These are phyloP conservation scores for Lepus europaeus DNA, from an alignment of 2,113 vertebrate genomes.

Conservation along the genomic window DNA sequence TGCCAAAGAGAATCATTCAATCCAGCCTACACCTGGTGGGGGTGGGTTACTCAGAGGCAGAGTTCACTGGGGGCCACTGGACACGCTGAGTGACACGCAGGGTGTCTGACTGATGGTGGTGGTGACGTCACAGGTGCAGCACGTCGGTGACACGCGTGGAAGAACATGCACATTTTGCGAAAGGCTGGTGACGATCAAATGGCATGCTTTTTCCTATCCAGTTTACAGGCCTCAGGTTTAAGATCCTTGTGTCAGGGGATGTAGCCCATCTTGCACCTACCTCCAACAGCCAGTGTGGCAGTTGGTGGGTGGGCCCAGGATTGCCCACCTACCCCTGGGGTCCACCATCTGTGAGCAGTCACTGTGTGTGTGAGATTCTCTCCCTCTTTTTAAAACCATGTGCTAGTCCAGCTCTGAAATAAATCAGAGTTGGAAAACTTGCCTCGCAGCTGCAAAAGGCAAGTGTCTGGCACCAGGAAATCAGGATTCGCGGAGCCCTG, in stretches of 20 bases:
- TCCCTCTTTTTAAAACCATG: slow-evolving; percentile 3
- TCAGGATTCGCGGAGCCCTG: slow-evolving; percentile 10
- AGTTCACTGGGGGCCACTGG: not conserved
- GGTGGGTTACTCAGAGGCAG: not conserved
- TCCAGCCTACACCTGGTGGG: not conserved
- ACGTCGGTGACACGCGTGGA: not conserved
- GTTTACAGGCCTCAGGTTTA: not conserved
- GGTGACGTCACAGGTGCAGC: not conserved
- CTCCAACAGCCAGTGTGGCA: not conserved
- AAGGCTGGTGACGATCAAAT: slow-evolving; percentile 1
- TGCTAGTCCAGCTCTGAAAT: slow-evolving; percentile 72
- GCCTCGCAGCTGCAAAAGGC: slow-evolving; percentile 84
- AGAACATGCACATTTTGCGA: not conserved
- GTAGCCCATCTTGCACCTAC: not conserved
- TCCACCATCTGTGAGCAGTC: slow-evolving; percentile 15
- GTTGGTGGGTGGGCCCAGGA: not conserved
- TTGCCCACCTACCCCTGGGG: not conserved
- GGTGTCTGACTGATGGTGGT: not conserved
- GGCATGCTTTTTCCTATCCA: not conserved
- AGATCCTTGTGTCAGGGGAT: not conserved
- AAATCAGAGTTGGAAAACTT: slow-evolving; percentile 81
- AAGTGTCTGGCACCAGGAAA: slow-evolving; percentile 72
- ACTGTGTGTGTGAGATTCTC: slow-evolving; percentile 48
- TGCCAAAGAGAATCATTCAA: not conserved
- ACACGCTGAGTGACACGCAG: not conserved